A percentile compares a stretch with the other conserved stretches of the same genome.
Evolutionary conservation across 2,797 vertebrate genomes (phyloP).

Genomic region (Hafferia zeledoni): DNA sequence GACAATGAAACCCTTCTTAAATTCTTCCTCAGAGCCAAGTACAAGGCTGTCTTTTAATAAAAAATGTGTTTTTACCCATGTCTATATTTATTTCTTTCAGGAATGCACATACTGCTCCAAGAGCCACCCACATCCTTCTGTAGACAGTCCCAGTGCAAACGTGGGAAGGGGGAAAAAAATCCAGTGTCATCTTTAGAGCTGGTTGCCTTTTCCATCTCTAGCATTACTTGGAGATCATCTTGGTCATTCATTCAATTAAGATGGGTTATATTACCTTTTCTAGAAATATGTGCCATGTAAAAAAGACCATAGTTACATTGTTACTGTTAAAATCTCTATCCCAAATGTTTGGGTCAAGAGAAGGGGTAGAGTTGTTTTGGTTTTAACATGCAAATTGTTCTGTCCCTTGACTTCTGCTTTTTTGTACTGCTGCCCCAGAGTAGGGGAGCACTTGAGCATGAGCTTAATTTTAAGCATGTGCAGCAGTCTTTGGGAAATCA

Average conservation of each 20-base stretch:
- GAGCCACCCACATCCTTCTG: conserved; percentile 74
- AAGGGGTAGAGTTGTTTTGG: not conserved
- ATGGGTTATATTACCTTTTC: not conserved
- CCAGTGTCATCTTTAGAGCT: not conserved
- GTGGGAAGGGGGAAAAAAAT: not conserved
- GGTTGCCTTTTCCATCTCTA: not conserved
- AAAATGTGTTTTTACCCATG: conserved; percentile 67
- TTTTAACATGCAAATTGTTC: not conserved
- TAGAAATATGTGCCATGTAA: not conserved
- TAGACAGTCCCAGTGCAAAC: conserved; percentile 17
- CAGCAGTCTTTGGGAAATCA: not conserved
- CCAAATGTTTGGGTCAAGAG: not conserved
- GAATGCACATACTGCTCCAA: conserved; percentile 73
- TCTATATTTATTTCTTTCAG: conserved; percentile 69
- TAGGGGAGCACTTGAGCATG: not conserved
- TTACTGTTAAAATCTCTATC: not conserved
- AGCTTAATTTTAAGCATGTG: conserved; percentile 14
- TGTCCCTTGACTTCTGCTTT: not conserved
- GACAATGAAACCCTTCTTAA: conserved; percentile 63
- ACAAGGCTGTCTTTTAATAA: conserved; percentile 65
- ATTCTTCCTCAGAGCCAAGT: conserved; percentile 67
- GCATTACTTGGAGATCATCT: not conserved
- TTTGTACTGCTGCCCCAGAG: not conserved
- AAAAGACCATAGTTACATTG: not conserved
- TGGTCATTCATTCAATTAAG: not conserved